Base-by-base conservation (phyloP, 2,113 vertebrate genomes). In the Grallaria varia region DNA sequence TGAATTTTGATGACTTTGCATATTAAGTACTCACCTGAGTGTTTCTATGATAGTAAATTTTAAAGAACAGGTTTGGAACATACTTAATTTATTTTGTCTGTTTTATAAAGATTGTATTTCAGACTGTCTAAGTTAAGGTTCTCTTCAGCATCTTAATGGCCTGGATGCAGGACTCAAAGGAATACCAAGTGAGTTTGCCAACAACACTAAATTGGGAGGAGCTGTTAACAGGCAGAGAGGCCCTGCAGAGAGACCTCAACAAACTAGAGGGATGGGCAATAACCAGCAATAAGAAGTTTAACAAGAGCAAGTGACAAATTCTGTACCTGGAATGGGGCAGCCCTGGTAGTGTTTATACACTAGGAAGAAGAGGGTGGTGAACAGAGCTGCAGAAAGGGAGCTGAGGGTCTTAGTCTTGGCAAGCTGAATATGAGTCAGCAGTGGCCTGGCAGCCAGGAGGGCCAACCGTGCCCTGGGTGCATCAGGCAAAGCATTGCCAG, bases 391-490 rank as follows among this genome's bases (percentile, higher is more conserved):
- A 44, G 27, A 76, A 49, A 76, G 56, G 21, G 11, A 31, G 9
- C 42, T 45, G 53, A 24, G 33, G 14, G 14, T 44, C 9, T 33
- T 30, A 15, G 11, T 47, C 45, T 47, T 3, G 5, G 14, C 2
- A 8, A 47, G 20, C 47, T 23, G 8, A 76, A 24, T 28, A 31
- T 3, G 20, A 47, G n/a, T 25, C 55, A 37, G 25, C 25, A 47
- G 20, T 30, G 55, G 33, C 25, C 19, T 23, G 73, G 33, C 33
- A 75, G 25, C 33, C 73, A 37, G 25, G 42, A 59, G 25, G 1
- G n/a, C 21, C 42, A 60, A 5, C 1, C 1, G 0, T 37, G 6
- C 50, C 35, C 27, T 58, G 37, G 3, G 2, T 1, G 4, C 6
- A 58, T 22, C 42, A 58, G 35, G 21, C 17, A 19, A 18, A 50